These are phyloP conservation scores for Pachyrhynchus sulphureomaculatus DNA, from an alignment of 1,140 invertebrate species.

Conservation along the genomic window DNA sequence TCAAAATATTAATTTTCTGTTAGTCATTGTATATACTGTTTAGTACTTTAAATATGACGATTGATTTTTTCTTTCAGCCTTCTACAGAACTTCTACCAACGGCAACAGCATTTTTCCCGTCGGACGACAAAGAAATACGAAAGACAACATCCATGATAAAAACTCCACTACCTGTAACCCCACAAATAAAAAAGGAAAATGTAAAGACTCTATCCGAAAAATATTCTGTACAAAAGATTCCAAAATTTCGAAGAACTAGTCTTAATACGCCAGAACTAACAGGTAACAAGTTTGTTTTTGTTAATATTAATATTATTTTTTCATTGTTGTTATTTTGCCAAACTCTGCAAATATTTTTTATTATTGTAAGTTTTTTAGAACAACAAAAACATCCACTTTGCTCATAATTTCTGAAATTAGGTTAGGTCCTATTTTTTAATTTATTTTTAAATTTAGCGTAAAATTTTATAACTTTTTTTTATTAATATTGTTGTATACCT, in stretches of 20 bases:
- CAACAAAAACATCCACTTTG: too few species aligned
- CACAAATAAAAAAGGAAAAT: conserved; percentile 5
- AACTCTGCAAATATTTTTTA: background rate
- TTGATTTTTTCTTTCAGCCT: conserved; percentile 17
- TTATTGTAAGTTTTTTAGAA: too few species aligned
- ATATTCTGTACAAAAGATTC: conserved; percentile 48
- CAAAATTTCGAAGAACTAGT: conserved; percentile 45
- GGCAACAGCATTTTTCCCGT: conserved; percentile 14
- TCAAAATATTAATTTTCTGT: too few species aligned
- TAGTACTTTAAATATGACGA: too few species aligned
- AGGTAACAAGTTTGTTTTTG: background rate
- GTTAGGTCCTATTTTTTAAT: too few species aligned
- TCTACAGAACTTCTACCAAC: conserved; percentile 26
- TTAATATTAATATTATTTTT: background rate
- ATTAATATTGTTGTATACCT: too few species aligned
- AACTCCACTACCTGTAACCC: conserved; percentile 8
- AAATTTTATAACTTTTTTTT: too few species aligned
- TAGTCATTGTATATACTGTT: too few species aligned
- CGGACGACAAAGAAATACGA: background rate
- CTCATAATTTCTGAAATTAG: too few species aligned
- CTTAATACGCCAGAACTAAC: conserved; percentile 35
- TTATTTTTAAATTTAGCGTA: too few species aligned
- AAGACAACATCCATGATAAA: background rate
- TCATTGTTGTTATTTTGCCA: too few species aligned
- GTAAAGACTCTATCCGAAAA: conserved; percentile 45